Conservation (phyloP, 2,888 invertebrate genomes). For the Caenorhabditis sp. region DNA sequence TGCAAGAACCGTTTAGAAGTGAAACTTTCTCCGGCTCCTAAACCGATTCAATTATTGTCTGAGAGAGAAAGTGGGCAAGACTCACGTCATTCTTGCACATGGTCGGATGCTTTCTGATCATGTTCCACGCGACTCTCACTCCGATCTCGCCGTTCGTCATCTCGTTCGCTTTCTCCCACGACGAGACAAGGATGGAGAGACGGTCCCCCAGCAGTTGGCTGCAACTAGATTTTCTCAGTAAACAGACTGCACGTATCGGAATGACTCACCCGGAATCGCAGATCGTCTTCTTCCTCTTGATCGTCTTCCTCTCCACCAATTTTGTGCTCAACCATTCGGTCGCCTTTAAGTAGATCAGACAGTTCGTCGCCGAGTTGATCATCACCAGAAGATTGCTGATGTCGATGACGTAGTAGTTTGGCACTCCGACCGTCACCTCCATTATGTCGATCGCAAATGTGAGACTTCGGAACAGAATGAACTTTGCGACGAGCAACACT, state of each 20-base stretch:
- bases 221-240: conserved; percentile 19
- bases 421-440: conserved; percentile 67
- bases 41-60: background rate
- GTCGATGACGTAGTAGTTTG: conserved; percentile 63
- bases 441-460: conserved; percentile 72
- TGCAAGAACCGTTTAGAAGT: conserved; percentile 57
- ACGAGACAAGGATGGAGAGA: conserved; percentile 59
- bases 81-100: conserved; percentile 60
- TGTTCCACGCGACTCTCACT: conserved; percentile 71
- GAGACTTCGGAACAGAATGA: conserved; percentile 71
- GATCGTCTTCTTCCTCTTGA: conserved; percentile 74
- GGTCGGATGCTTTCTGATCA: conserved; percentile 72
- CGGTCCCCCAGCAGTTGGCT: conserved; percentile 67
- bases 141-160: conserved; percentile 74
- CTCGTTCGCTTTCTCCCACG: conserved; percentile 69
- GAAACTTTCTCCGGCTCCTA: conserved; percentile 59
- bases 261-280: conserved; percentile 64
- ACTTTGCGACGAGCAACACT: conserved; percentile 73
- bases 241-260: background rate
- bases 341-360: conserved; percentile 73
- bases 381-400: conserved; percentile 73
- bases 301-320: conserved; percentile 68
- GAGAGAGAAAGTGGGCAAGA: background rate
- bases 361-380: conserved; percentile 76
- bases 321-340: conserved; percentile 70